phyloP scores from a whole-genome alignment of 2,113 vertebrate species.

The Malurus elegans region DNA sequence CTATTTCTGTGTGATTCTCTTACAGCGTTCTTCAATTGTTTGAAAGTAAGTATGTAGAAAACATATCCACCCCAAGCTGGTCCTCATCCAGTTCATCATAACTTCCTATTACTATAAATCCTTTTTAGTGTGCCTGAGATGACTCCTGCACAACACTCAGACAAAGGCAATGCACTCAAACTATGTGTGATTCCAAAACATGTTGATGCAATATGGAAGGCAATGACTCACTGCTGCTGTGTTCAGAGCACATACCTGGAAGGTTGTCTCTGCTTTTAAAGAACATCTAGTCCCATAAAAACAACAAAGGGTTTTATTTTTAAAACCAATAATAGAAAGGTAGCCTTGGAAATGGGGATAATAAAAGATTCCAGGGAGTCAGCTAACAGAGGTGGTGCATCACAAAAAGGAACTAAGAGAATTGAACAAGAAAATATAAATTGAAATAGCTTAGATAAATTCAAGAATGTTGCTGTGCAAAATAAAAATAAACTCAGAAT shows the following conservation, averaged over 20 bases:
- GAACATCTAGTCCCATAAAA: background rate
- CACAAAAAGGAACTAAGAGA: background rate
- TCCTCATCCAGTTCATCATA: background rate
- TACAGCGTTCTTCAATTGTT: background rate
- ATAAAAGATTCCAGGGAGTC: background rate
- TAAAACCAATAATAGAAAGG: rapidly evolving
- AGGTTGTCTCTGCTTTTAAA: background rate
- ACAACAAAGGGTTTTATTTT: background rate
- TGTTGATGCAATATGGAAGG: background rate
- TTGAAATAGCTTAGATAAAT: background rate
- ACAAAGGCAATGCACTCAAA: background rate
- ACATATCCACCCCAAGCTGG: background rate
- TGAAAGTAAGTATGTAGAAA: background rate
- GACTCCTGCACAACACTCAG: background rate
- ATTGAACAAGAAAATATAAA: background rate
- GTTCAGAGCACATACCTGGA: background rate
- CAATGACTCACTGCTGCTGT: background rate
- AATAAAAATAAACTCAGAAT: background rate
- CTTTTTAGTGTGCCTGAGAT: background rate
- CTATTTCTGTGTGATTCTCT: background rate
- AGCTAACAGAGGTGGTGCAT: background rate
- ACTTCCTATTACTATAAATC: background rate
- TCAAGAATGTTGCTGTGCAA: background rate
- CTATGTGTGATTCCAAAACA: background rate
- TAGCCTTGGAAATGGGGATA: background rate